phyloP scores from a whole-genome alignment of 2,113 vertebrate species.

The Blennius ocellaris region DNA sequence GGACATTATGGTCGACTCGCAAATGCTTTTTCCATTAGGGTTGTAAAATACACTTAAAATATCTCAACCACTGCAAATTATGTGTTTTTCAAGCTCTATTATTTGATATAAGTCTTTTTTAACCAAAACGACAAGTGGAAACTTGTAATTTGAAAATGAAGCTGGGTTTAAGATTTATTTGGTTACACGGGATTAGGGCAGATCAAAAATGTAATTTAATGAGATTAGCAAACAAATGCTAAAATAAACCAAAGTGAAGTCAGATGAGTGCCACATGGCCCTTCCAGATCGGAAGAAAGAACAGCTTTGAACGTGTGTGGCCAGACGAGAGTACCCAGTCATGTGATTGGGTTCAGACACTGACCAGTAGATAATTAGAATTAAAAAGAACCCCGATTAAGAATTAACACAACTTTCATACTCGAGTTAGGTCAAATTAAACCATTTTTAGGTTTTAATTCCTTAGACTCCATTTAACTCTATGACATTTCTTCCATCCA shows the following conservation, averaged over 20 bases:
- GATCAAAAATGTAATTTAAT: background rate
- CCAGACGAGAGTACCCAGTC: too few species aligned
- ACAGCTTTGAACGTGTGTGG: background rate
- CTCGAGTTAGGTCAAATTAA: constrained; percentile 21
- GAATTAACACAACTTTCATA: constrained; percentile 32
- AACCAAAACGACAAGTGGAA: constrained; percentile 24
- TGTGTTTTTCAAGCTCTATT: constrained; percentile 24
- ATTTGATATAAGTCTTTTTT: constrained; percentile 27
- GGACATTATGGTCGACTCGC: constrained; percentile 22
- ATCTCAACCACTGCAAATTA: constrained; percentile 21
- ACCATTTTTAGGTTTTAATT: constrained; percentile 18
- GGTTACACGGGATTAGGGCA: background rate
- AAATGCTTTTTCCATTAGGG: constrained; percentile 29
- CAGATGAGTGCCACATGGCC: background rate
- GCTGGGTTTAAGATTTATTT: constrained; percentile 8
- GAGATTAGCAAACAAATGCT: background rate
- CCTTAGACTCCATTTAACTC: constrained; percentile 21
- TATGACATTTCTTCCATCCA: constrained; percentile 10
- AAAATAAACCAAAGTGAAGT: background rate
- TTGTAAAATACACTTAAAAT: constrained; percentile 45
- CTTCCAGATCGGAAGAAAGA: background rate
- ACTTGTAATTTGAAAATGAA: constrained; percentile 29
- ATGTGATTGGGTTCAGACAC: constrained; percentile 6
- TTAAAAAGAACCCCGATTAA: constrained; percentile 32
- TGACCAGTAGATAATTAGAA: constrained; percentile 23